Conservation (phyloP, 2,113 vertebrate genomes). For the Ochotona curzoniae region DNA sequence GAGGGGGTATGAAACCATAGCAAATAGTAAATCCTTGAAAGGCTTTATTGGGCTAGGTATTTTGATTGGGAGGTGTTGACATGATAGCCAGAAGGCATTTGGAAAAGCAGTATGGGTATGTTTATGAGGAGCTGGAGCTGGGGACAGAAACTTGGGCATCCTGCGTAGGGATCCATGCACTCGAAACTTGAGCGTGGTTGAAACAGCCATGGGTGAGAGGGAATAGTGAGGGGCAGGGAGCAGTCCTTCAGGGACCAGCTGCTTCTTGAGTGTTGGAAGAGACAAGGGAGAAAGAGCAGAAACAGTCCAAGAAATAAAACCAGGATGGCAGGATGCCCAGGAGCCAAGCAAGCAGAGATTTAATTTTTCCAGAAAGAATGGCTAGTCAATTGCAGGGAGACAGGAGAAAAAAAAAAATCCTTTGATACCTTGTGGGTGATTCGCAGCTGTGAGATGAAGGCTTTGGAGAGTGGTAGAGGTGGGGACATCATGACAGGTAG, state of each 20-base stretch:
- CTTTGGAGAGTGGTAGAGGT: neutral
- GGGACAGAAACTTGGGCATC: neutral
- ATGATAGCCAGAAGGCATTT: constrained; percentile 12
- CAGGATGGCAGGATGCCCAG: constrained; percentile 36
- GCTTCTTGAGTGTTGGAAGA: constrained; percentile 3
- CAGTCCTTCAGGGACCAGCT: neutral
- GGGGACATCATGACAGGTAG: neutral
- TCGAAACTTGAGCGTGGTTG: neutral
- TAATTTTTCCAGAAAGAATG: neutral
- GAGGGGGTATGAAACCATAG: neutral
- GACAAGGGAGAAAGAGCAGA: neutral
- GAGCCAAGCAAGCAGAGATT: constrained; percentile 42
- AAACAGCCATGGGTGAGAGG: neutral
- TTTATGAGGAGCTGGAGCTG: neutral
- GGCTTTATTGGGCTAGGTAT: neutral
- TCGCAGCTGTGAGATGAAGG: neutral
- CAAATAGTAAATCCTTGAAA: neutral
- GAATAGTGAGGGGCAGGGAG: neutral
- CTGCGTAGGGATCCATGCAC: neutral
- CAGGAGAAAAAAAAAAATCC: neutral
- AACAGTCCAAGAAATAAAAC: constrained; percentile 24
- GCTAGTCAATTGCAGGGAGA: neutral
- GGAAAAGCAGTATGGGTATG: constrained; percentile 29
- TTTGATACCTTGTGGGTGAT: neutral
- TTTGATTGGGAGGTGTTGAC: constrained; percentile 56